Evolutionary conservation across 1,140 invertebrate genomes (phyloP).

Genomic region (Drosophila repletoides): DNA sequence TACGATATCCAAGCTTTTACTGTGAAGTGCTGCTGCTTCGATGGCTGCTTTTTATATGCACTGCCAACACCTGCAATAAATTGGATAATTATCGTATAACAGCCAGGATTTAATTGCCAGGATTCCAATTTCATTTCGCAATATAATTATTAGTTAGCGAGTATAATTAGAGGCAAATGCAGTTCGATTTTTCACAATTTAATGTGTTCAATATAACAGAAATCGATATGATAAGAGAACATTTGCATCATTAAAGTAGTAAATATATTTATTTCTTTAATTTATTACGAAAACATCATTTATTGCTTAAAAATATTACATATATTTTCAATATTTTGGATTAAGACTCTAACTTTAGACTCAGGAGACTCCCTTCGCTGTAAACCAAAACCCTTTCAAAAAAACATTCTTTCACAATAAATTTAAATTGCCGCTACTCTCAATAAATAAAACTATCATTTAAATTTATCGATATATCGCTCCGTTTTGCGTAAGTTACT

Average conservation of each 20-base stretch:
- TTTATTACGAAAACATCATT: too few relatives aligned
- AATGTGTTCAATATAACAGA: too few relatives aligned
- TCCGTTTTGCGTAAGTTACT: neutral
- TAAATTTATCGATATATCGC: neutral
- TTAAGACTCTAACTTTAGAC: too few relatives aligned
- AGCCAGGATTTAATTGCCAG: slow-evolving; percentile 15
- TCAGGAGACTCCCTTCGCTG: too few relatives aligned
- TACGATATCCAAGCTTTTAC: neutral
- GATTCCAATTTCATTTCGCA: slow-evolving; percentile 4
- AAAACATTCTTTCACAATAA: neutral
- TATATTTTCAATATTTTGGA: too few relatives aligned
- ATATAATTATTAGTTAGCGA: slow-evolving; percentile 10
- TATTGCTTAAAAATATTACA: too few relatives aligned
- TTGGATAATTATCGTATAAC: slow-evolving; percentile 5
- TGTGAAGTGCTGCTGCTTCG: neutral
- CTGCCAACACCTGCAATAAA: neutral
- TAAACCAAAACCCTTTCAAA: neutral
- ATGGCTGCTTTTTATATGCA: slow-evolving; percentile 9
- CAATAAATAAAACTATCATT: neutral
- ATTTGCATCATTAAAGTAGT: too few relatives aligned
- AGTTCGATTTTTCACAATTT: too few relatives aligned
- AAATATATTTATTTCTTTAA: too few relatives aligned
- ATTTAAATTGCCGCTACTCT: neutral
- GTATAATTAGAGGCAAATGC: neutral
- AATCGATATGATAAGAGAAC: too few relatives aligned